Conservation (phyloP, 37 sponge, comb jelly and placozoan genomes). For the Chondrosia reniformis region DNA sequence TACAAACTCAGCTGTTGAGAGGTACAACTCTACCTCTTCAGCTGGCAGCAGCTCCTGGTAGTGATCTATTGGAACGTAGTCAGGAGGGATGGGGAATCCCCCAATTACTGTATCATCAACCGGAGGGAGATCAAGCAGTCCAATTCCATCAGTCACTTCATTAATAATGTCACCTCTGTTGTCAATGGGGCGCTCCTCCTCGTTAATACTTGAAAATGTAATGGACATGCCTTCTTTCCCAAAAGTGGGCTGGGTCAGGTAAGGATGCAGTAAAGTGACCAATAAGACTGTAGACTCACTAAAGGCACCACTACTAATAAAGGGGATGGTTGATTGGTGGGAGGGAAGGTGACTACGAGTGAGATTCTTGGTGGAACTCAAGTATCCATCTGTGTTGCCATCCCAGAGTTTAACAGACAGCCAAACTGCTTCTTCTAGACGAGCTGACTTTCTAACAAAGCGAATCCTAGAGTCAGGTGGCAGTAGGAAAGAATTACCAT, state of each 20-base stretch:
- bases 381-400: constrained; percentile 66
- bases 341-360: constrained; percentile 17
- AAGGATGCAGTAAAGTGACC: constrained; percentile 35
- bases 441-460: constrained; percentile 44
- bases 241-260: constrained; percentile 29
- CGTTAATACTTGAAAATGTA: constrained; percentile 28
- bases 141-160: constrained; percentile 35
- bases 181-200: constrained; percentile 28
- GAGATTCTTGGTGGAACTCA: constrained; percentile 24
- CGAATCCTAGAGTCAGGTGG: constrained; percentile 62
- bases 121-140: constrained; percentile 26
- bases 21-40: constrained; percentile 22
- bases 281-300: constrained; percentile 41
- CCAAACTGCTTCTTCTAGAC: constrained; percentile 77
- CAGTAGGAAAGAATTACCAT: constrained; percentile 53
- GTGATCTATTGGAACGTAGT: neutral
- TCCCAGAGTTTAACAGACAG: constrained; percentile 76
- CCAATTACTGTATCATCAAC: constrained; percentile 15
- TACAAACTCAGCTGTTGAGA: constrained; percentile 16
- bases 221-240: neutral
- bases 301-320: constrained; percentile 30
- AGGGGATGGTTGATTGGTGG: constrained; percentile 37
- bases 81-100: constrained; percentile 35
- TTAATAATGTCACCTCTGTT: constrained; percentile 42
- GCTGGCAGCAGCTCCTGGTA: constrained; percentile 35